These are phyloP conservation scores for Anguilla marmorata DNA, from an alignment of 2,797 vertebrate genomes.

Conservation along the genomic window DNA sequence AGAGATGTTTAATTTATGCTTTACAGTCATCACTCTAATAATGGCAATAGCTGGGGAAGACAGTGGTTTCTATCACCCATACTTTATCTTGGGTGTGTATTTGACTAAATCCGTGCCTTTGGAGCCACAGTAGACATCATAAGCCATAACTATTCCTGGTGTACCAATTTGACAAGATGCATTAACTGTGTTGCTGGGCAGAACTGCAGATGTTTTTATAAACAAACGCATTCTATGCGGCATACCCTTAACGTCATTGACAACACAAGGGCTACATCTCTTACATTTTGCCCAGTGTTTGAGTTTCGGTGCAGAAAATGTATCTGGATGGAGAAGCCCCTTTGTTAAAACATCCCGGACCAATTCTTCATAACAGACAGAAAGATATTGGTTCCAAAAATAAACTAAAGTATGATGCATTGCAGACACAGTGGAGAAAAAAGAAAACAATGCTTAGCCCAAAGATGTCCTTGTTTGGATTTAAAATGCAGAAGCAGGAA, in stretches of 20 bases:
- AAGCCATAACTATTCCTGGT: not conserved
- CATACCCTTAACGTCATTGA: not conserved
- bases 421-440: not conserved
- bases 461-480: not conserved
- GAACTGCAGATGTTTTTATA: not conserved
- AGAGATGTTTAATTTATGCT: not conserved
- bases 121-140: not conserved
- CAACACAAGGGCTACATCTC: not conserved
- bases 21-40: not conserved
- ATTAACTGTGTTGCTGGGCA: not conserved
- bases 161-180: not conserved
- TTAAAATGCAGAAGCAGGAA: not conserved
- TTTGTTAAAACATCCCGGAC: not conserved
- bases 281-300: not conserved
- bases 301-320: not conserved
- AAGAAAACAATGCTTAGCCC: not conserved
- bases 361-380: not conserved
- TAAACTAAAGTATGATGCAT: not conserved
- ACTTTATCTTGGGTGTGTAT: conserved; percentile 2
- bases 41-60: not conserved
- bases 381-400: conserved; percentile 16
- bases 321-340: not conserved
- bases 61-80: not conserved
- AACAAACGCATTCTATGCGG: not conserved
- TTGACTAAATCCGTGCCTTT: not conserved